A percentile compares a stretch with the other conserved stretches of the same genome.
phyloP scores from a whole-genome alignment of 2,113 vertebrate genomes.

The Ciconia maguari region DNA sequence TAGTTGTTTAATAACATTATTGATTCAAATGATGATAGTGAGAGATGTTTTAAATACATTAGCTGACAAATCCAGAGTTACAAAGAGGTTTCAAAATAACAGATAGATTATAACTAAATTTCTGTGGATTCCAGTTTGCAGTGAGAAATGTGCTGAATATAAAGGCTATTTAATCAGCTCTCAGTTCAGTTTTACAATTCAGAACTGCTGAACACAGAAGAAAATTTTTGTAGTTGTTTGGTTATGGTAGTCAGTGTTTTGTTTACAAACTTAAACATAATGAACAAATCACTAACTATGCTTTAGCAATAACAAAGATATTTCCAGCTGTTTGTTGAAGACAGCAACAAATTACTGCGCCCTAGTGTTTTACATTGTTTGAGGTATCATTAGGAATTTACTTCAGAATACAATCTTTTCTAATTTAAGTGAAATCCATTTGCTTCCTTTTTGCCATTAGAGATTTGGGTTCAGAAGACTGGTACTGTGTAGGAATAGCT shows the following conservation, averaged over 20 bases:
- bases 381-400: not conserved
- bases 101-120: not conserved
- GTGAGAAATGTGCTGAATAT: not conserved
- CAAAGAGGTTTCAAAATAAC: not conserved
- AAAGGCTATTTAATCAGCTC: not conserved
- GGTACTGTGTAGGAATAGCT: not conserved
- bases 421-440: not conserved
- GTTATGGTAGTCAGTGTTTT: not conserved
- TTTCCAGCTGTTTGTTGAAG: not conserved
- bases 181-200: not conserved
- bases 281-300: not conserved
- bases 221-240: not conserved
- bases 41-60: not conserved
- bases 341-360: not conserved
- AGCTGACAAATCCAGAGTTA: not conserved
- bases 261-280: not conserved
- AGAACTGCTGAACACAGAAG: not conserved
- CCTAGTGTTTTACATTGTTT: not conserved
- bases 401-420: not conserved
- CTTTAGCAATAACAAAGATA: not conserved
- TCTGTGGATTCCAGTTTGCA: not conserved
- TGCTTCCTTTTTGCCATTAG: not conserved
- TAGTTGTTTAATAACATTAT: not conserved
- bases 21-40: not conserved
- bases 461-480: not conserved